Base-by-base conservation (phyloP, 2,888 invertebrate species). In the Archips crataeganus region DNA sequence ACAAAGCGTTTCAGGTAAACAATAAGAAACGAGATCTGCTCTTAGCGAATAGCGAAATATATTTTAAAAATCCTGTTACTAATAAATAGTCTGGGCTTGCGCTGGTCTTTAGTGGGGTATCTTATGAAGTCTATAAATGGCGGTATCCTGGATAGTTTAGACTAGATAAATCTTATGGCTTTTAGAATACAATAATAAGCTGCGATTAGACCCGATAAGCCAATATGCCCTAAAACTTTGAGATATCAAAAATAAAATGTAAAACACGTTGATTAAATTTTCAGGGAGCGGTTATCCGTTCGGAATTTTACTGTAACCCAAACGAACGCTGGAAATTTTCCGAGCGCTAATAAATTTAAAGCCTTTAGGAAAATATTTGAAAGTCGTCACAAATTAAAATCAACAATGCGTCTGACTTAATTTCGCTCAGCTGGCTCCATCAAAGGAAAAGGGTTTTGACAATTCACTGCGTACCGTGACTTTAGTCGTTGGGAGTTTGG, bases 271-370 rank as follows among this genome's bases (percentile, higher is more conserved):
- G 62, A 62, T 67, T 36, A 49, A 72, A 71, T 63, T 42, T 39
- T 70, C 42, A 39, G n/a, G 49, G 13, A 39, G 45, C 51, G 61
- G 62, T 54, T 66, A 54, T 57, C 11, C 42, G 66, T 57, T 45
- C 15, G 63, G 68, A 73, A 59, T 73, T 63, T 45, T 61, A 63
- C 66, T 71, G 66, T 66, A 63, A 49, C 15, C 65, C 23, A 36
- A 59, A 66, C 61, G 51, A 47, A 47, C 34, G 15, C 9, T 68
- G 63, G 45, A 59, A 47, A 68, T 59, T 68, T 63, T 72, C 54
- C 61, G 62, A 47, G 73, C 54, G 49, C 32, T 63, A 68, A 63
- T 36, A 47, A 72, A 63, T 67, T 62, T 57, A 39, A 68, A 68
- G 57, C 73, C 63, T 68, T 68, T 39, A 57, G 47, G 39, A 64